Base-by-base conservation (phyloP, 2,113 vertebrate genomes). In the Nansenia antarctica region DNA sequence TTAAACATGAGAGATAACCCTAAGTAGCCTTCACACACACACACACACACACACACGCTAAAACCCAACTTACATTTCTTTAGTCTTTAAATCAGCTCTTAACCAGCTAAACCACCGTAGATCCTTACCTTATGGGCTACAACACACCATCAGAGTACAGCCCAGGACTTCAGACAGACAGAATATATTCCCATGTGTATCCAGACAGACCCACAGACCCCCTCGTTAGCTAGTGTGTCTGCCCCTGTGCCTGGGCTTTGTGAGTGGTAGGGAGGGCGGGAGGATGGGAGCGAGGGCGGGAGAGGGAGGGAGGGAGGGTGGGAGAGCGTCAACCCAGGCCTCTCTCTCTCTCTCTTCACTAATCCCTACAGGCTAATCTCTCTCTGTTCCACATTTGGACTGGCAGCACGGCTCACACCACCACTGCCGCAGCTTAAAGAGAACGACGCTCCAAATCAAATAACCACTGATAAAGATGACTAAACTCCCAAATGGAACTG, bases 331-430 rank as follows among this genome's bases (percentile, higher is more conserved):
- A 78, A 72, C 73, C 74, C 74, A 77, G 63, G 63, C 77, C 71
- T 53, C 61, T 57, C 31, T 9, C 55, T 49, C 61, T 75, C 71
- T 53, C 61, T 57, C 31, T 9, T 59, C 52, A 79, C 82, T 90
- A 90, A 90, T 89, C 89, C 84, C 73, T 77, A 37, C 35, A 71
- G 72, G 76, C 77, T 91, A 91, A 92, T 92, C 90, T 86, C 88
- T 76, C 69, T 30, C 77, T 89, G 91, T 69, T 87, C 88, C 45
- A 91, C 86, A 91, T 85, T 85, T 76, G 71, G 80, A 60, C 69
- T 80, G 81, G 85, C 72, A 64, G 76, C n/a, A 69, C 78, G 78
- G 82, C 70, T 74, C 64, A 60, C 58, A 8, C 76, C 79, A 62
- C 82, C 79, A 76, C 65, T 72, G 62, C 82, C 79, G 74, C 65